Evolutionary conservation across 1,140 invertebrate genomes (phyloP).

Genomic region (Aphidius gifuensis): DNA sequence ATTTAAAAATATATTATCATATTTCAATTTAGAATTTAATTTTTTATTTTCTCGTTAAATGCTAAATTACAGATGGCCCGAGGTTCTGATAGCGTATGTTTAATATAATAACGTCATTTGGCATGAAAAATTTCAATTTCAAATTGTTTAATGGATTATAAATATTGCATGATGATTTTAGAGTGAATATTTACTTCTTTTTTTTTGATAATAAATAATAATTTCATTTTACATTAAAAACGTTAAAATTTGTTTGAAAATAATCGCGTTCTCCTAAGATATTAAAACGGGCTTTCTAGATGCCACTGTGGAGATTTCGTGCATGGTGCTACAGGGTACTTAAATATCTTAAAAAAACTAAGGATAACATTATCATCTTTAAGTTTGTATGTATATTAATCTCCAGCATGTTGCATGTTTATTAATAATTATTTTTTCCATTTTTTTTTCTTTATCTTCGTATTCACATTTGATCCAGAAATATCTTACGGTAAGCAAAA

Average conservation of each 20-base stretch:
- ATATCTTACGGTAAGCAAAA: constrained; percentile 49
- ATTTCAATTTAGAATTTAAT: too few relatives aligned
- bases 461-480: constrained; percentile 36
- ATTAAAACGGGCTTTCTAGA: constrained; percentile 42
- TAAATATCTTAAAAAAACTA: constrained; percentile 53
- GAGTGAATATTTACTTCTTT: constrained; percentile 11
- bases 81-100: constrained; percentile 56
- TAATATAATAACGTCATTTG: constrained; percentile 21
- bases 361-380: constrained; percentile 48
- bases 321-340: constrained; percentile 51
- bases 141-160: too few relatives aligned
- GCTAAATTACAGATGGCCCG: constrained; percentile 44
- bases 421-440: constrained; percentile 34
- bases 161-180: too few relatives aligned
- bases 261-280: not conserved
- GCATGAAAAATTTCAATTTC: too few relatives aligned
- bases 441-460: constrained; percentile 27
- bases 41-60: too few relatives aligned
- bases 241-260: not conserved
- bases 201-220: not conserved
- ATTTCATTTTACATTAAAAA: not conserved
- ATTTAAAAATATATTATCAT: too few relatives aligned
- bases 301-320: constrained; percentile 53
- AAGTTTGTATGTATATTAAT: constrained; percentile 53
- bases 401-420: constrained; percentile 48